Conservation (phyloP, 2,113 vertebrate species). For the Tachuris rubrigastra region DNA sequence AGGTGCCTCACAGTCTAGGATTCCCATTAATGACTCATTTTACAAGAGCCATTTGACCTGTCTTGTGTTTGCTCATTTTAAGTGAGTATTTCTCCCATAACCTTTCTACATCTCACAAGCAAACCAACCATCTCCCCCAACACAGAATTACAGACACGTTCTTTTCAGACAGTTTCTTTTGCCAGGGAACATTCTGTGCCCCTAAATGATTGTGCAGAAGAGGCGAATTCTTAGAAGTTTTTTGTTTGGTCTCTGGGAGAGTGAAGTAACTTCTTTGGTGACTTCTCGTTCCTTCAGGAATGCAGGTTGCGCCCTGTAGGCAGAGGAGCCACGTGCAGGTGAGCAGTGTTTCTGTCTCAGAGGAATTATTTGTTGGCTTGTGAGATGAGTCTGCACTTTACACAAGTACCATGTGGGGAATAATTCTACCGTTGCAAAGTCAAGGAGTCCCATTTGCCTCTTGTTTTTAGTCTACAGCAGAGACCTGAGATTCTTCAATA, state of each 20-base stretch:
- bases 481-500: background rate
- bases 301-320: background rate
- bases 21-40: slow-evolving; percentile 1
- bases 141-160: background rate
- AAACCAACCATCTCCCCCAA: accelerated
- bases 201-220: background rate
- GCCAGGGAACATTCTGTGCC: background rate
- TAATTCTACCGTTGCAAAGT: background rate
- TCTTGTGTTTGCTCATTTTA: background rate
- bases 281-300: background rate
- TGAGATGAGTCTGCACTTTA: background rate
- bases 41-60: slow-evolving; percentile 13
- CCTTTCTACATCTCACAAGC: background rate
- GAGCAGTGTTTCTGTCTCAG: background rate
- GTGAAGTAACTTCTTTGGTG: background rate
- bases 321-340: background rate
- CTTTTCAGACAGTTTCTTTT: background rate
- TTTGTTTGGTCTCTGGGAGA: background rate
- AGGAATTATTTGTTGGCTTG: background rate
- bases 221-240: background rate
- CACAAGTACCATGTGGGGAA: background rate
- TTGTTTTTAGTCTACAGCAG: background rate
- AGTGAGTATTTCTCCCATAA: background rate
- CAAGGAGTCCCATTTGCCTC: background rate
- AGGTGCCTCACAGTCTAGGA: slow-evolving; percentile 48